Percentiles rank a stretch among this genome's conserved stretches.
Evolutionary conservation across 2,888 invertebrate species (phyloP).

Genomic region (Bugulina stolonifera): DNA sequence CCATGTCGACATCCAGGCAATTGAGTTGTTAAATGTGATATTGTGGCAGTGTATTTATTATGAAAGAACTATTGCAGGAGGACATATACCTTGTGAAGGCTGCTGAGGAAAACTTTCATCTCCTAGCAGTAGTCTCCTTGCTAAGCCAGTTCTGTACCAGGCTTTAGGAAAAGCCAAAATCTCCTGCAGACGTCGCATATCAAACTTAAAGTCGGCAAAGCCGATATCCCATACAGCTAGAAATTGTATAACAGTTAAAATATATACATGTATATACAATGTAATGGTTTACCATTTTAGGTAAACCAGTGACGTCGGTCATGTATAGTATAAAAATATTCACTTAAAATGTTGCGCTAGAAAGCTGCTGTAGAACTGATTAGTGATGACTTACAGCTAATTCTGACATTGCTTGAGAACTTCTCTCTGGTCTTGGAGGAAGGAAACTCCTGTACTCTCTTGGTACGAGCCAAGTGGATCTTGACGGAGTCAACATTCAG

Average conservation of each 20-base stretch:
- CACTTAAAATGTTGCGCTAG: no score
- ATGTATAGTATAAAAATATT: no score
- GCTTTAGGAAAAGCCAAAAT: conserved; percentile 96
- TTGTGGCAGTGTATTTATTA: no score
- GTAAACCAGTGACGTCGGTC: no score
- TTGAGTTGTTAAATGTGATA: no score
- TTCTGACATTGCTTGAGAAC: conserved; percentile 10
- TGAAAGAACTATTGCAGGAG: no score
- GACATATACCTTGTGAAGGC: no score
- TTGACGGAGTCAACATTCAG: conserved; percentile 96
- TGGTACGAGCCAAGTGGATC: conserved; percentile 64
- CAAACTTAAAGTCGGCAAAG: conserved; percentile 82
- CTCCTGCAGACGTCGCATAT: conserved; percentile 93
- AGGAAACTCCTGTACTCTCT: not conserved
- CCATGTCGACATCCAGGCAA: not conserved
- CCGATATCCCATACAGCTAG: conserved; percentile 88
- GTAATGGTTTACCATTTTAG: no score
- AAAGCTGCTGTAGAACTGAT: no score
- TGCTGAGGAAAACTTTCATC: conserved; percentile 65
- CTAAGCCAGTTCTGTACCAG: conserved; percentile 92
- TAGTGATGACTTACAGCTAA: conserved; percentile 18
- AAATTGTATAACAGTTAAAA: no score
- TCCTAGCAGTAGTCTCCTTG: conserved; percentile 59
- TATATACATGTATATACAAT: no score
- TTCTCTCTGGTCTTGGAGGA: not conserved